phyloP scores from a whole-genome alignment of 2,113 vertebrate genomes.

The Platycercus adscitus region DNA sequence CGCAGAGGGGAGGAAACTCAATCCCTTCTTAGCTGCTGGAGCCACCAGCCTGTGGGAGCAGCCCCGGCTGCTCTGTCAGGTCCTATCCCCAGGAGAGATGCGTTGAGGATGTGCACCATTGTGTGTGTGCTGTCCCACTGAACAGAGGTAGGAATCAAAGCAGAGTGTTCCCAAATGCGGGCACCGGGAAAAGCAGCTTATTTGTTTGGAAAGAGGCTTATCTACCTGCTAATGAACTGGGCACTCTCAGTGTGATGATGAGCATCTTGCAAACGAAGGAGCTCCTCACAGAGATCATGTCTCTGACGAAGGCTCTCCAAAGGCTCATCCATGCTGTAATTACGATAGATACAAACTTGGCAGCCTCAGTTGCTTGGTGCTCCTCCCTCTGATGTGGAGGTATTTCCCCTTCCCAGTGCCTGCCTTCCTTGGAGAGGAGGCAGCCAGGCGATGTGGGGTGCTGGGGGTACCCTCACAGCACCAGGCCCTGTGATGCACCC shows the following conservation, averaged over 20 bases:
- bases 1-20: neutral
- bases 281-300: neutral
- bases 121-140: neutral
- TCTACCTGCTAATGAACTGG: neutral
- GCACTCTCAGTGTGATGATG: neutral
- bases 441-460: neutral
- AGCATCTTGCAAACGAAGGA: neutral
- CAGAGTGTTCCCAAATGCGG: accelerated
- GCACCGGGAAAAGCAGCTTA: neutral
- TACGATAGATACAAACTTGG: neutral
- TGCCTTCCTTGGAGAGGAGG: neutral
- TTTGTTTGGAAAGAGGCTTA: neutral
- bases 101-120: neutral
- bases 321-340: neutral
- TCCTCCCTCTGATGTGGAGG: neutral
- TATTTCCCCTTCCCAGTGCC: accelerated
- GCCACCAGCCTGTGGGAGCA: neutral
- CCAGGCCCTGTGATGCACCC: neutral
- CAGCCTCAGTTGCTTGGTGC: neutral
- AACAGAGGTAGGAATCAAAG: neutral
- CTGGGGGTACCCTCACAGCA: neutral
- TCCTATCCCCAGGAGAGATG: neutral
- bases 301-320: neutral
- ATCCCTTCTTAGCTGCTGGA: accelerated
- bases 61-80: neutral